Percentiles rank a stretch among this genome's conserved stretches.
These are phyloP conservation scores for Uria lomvia DNA, from an alignment of 2,113 vertebrate species.

Conservation along the genomic window DNA sequence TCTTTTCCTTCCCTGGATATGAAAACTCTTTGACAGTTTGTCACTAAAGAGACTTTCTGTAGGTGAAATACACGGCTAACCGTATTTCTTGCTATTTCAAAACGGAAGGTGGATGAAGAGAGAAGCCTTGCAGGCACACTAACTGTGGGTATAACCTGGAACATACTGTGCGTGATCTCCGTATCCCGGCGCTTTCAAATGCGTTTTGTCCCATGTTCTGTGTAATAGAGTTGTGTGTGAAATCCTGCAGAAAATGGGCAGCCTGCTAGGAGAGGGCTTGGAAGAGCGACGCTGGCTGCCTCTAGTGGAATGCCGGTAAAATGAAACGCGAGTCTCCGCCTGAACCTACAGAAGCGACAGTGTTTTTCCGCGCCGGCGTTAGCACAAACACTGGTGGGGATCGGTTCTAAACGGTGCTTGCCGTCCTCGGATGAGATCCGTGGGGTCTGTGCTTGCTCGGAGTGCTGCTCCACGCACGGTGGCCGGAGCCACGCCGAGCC, in stretches of 20 bases:
- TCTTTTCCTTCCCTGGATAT: not conserved
- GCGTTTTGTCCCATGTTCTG: not conserved
- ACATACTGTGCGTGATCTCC: fast-evolving
- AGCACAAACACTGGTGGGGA: not conserved
- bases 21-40: constrained; percentile 25
- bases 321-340: too few relatives aligned
- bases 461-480: not conserved
- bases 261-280: not conserved
- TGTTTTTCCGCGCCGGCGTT: fast-evolving
- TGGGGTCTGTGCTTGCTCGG: fast-evolving
- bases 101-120: not conserved
- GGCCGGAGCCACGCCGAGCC: not conserved
- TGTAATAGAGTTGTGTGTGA: fast-evolving
- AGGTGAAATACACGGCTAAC: not conserved
- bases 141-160: fast-evolving
- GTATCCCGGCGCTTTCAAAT: fast-evolving
- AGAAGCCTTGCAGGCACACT: not conserved
- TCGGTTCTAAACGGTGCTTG: not conserved
- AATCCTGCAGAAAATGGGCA: fast-evolving
- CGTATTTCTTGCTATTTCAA: not conserved
- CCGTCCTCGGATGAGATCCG: fast-evolving
- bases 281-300: not conserved
- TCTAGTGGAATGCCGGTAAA: not conserved
- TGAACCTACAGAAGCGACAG: fast-evolving
- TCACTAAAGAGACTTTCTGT: not conserved